Percentiles rank a stretch among this genome's conserved stretches.
phyloP scores from a whole-genome alignment of 2,113 vertebrate species.

The Neodontobutis hainanensis region DNA sequence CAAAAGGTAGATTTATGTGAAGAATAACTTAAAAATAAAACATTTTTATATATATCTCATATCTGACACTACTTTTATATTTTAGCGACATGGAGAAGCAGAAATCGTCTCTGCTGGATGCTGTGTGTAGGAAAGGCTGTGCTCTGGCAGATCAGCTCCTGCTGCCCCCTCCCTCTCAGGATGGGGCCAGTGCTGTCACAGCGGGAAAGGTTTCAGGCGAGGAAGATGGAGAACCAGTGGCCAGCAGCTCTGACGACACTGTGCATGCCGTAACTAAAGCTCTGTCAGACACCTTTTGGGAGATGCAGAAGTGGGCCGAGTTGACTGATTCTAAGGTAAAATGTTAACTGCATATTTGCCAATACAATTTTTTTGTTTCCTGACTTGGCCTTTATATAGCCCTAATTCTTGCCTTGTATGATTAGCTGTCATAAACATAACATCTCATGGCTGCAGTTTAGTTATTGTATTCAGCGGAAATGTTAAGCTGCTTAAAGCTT shows the following conservation, averaged over 20 bases:
- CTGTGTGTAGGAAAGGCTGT: slow-evolving; percentile 92
- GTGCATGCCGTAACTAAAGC: slow-evolving; percentile 76
- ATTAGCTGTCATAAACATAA: too few relatives aligned
- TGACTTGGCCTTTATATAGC: not conserved
- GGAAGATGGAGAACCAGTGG: slow-evolving; percentile 57
- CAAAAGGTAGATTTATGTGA: slow-evolving; percentile 84
- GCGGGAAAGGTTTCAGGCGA: not conserved
- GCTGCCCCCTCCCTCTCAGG: slow-evolving; percentile 76
- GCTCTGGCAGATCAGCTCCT: slow-evolving; percentile 90
- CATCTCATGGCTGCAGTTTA: too few relatives aligned
- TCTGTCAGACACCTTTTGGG: slow-evolving; percentile 90
- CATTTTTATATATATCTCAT: not conserved
- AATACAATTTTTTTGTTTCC: not conserved
- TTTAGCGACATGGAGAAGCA: slow-evolving; percentile 98
- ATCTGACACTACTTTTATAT: not conserved
- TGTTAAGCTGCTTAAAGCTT: not conserved
- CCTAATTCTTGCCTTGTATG: too few relatives aligned
- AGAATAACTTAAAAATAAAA: too few relatives aligned
- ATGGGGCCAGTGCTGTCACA: slow-evolving; percentile 78
- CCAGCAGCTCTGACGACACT: slow-evolving; percentile 83
- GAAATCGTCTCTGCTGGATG: slow-evolving; percentile 91
- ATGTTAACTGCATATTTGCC: not conserved
- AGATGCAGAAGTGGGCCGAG: slow-evolving; percentile 96
- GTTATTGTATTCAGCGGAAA: too few relatives aligned
- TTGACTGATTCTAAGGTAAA: slow-evolving; percentile 92